Evolutionary conservation across 2,888 invertebrate genomes (phyloP).

Genomic region (Microplitis manilae): DNA sequence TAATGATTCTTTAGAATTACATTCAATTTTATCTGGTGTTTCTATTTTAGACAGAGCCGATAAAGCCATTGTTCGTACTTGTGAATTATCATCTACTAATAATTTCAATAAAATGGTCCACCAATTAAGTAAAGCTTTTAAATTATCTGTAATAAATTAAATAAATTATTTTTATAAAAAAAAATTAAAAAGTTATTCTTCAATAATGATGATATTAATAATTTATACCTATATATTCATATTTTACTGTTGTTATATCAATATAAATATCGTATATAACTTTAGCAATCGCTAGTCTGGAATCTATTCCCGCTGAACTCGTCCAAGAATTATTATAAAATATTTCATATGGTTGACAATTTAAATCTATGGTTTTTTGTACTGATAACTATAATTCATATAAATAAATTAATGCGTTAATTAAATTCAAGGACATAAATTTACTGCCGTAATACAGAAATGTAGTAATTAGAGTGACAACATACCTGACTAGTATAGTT

Average conservation of each 20-base stretch:
- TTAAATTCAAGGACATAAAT: too few species aligned
- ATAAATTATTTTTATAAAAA: conserved; percentile 5
- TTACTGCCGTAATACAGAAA: too few species aligned
- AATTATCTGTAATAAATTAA: conserved; percentile 8
- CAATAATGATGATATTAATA: background rate
- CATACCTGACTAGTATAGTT: background rate
- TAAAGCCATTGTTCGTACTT: conserved; percentile 57
- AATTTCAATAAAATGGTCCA: conserved; percentile 66
- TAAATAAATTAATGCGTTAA: background rate
- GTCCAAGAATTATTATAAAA: conserved; percentile 59
- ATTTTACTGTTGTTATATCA: background rate
- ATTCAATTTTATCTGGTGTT: conserved; percentile 40
- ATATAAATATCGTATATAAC: conserved; percentile 51
- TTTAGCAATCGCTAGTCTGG: conserved; percentile 60
- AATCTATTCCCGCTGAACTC: conserved; percentile 55
- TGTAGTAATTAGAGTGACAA: conserved; percentile 35
- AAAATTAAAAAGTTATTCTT: background rate
- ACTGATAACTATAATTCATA: background rate
- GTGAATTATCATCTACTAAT: conserved; percentile 62
- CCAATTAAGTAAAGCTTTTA: conserved; percentile 58
- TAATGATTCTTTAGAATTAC: conserved; percentile 52
- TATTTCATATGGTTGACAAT: conserved; percentile 14
- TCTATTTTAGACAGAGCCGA: conserved; percentile 52
- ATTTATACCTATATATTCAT: background rate
- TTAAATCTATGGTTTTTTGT: conserved; percentile 2